These are phyloP conservation scores for Catocala fraxini DNA, from an alignment of 2,888 invertebrate species.

Conservation along the genomic window DNA sequence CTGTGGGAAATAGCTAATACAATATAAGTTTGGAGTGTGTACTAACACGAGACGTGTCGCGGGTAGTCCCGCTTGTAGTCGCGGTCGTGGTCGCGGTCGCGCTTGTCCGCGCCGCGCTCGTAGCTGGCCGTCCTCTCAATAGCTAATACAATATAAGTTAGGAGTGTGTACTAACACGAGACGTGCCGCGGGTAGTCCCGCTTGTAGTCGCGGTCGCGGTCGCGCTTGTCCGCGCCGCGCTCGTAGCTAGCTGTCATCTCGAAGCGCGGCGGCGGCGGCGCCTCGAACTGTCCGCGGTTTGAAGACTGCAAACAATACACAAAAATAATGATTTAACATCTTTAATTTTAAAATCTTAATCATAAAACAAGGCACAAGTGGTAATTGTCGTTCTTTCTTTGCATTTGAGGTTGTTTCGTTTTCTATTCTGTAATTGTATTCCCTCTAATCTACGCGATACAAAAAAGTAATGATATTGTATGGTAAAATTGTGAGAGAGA, in stretches of 20 bases:
- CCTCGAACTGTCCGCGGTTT: conserved; percentile 82
- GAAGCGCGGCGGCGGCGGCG: conserved; percentile 88
- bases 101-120: conserved; percentile 78
- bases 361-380: too few relatives aligned
- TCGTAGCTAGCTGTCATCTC: conserved; percentile 81
- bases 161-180: conserved; percentile 64
- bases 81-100: conserved; percentile 81
- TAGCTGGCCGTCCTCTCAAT: conserved; percentile 76
- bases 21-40: not conserved
- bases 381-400: too few relatives aligned
- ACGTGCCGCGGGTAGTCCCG: conserved; percentile 81
- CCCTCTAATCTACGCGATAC: too few relatives aligned
- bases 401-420: too few relatives aligned
- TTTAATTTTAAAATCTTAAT: too few relatives aligned
- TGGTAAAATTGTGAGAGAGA: too few relatives aligned
- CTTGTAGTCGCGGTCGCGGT: conserved; percentile 84
- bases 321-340: too few relatives aligned
- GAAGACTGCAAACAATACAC: conserved; percentile 60
- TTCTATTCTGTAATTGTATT: too few relatives aligned
- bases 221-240: conserved; percentile 75
- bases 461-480: too few relatives aligned
- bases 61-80: conserved; percentile 84
- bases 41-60: conserved; percentile 77
- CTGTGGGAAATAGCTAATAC: too few relatives aligned
- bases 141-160: not conserved